Evolutionary conservation across 2,888 invertebrate genomes (phyloP), one percentile per base, ranked within the genome.

Genomic region (Agrochola lychnidis): DNA sequence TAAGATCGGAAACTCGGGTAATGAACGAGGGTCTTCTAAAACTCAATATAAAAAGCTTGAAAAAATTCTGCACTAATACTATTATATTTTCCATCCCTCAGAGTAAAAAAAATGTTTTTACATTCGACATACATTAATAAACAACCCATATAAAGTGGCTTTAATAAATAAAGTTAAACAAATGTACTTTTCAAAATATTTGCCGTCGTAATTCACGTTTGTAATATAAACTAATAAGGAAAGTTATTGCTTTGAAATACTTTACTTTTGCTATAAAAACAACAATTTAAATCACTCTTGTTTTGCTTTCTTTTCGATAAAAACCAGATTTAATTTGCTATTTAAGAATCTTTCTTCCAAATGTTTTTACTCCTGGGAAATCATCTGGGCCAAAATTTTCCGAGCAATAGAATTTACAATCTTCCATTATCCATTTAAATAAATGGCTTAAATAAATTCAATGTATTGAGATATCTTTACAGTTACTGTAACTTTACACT

Each of bases 181-280:
- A 63, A 79, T 70, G 25, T 45, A 30, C 7, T 57, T 71, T 62
- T 79, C 63, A 62, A 69, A 84, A 79, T 56, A 69, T 74, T 72
- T 66, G 36, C 45, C 22, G 0, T 2, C 9, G 0, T 69, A 53
- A 69, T 56, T 83, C 45, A 79, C 36, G 61, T 59, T 12, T 72
- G 57, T 70, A 45, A 76, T 56, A 19, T 48, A 40, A 40, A 66
- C 40, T 40, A 53, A 66, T 25, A 19, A 7, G 10, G 63, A 22
- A 70, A 84, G 14, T 74, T 68, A 73, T 61, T 36, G 45, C 75
- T 4, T 57, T 0, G 40, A 53, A 73, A 81, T 56, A 67, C 12
- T 73, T 30, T n/a, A 70, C 4, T 40, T 25, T 16, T 64, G 22
- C 10, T 51, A 57, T 22, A 22, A 59, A 63, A 48, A 51, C 22